Evolutionary conservation across 2,113 vertebrate genomes (phyloP), one percentile per base, ranked within the genome.

Genomic region (Microcebus ravelobensis): DNA sequence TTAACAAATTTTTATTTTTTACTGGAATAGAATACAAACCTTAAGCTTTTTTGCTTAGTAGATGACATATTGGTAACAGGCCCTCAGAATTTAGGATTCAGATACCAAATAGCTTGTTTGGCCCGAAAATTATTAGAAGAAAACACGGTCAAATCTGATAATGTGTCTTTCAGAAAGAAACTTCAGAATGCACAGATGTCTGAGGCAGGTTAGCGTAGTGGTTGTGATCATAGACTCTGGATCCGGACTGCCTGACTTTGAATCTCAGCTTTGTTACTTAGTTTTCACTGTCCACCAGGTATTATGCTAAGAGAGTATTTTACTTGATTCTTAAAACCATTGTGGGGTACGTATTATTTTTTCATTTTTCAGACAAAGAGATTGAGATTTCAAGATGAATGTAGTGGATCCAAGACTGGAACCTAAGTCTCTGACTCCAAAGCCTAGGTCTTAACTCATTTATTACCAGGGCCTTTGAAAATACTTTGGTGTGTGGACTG

Each of bases 1-100:
- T 83, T 36, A 80, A 91, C 15, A 45, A 31, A 71, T 96, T 91
- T 94, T 94, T 80, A 25, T 34, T 83, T 77, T 52, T 90, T 39
- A 82, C 20, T 86, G 6, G 7, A 93, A 29, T 48, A 84, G 59
- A 95, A 63, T 81, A 89, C 31, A 90, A 68, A 96, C 31, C 39
- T 67, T 65, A 7, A 59, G 25, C 59, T 79, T 90, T 83, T 82
- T 88, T 50, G 17, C 73, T 80, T 13, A 92, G 27, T 71, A 61
- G 45, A 71, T 83, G 50, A 65, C 17, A 61, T 36, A 14, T 25
- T 87, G 29, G 36, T 52, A 80, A 45, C 14, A 65, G 34, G 27
- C 34, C 48, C 31, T 86, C 50, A 27, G 39, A 86, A 59, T 59
- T 89, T n/a, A 76, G 84, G 34, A 61, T 92, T 91, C 73, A 50